These are phyloP conservation scores for Antheraea pernyi DNA, from an alignment of 1,140 invertebrate species.

Conservation along the genomic window DNA sequence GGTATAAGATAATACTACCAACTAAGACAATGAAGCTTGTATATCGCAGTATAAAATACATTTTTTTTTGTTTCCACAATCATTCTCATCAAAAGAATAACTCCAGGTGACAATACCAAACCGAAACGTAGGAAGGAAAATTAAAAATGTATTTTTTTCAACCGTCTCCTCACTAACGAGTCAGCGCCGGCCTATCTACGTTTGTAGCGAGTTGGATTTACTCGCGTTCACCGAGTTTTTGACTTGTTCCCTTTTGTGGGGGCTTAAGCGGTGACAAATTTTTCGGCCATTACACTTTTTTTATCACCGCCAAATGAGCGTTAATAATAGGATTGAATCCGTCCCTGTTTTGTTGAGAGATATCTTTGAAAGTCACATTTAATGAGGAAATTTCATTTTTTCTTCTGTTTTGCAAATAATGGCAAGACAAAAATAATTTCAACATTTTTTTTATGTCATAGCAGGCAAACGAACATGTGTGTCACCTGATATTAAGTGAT, in stretches of 20 bases:
- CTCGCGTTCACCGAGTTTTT: conserved; percentile 17
- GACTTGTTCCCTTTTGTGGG: conserved; percentile 10
- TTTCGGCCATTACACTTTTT: conserved; percentile 12
- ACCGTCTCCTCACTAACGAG: conserved; percentile 41
- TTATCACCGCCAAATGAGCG: conserved; percentile 5
- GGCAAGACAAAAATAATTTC: too few relatives aligned
- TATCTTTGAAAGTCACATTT: neutral
- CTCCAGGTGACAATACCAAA: conserved; percentile 40
- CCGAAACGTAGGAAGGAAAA: conserved; percentile 57
- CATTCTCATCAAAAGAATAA: conserved; percentile 5
- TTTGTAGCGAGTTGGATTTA: conserved; percentile 48
- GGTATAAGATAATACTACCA: too few relatives aligned
- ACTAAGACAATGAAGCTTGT: too few relatives aligned
- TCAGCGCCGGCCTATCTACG: conserved; percentile 32
- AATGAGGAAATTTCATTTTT: neutral
- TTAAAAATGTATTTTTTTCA: conserved; percentile 52
- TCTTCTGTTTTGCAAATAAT: neutral
- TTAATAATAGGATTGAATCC: conserved; percentile 6
- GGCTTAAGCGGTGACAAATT: conserved; percentile 8
- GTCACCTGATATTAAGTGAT: too few relatives aligned
- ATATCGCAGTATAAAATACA: too few relatives aligned
- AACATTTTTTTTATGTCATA: too few relatives aligned
- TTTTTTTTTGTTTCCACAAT: too few relatives aligned
- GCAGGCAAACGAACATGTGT: too few relatives aligned
- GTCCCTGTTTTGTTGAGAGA: neutral